phyloP scores from a whole-genome alignment of 1,140 invertebrate genomes.

The Drosophila eugracilis region DNA sequence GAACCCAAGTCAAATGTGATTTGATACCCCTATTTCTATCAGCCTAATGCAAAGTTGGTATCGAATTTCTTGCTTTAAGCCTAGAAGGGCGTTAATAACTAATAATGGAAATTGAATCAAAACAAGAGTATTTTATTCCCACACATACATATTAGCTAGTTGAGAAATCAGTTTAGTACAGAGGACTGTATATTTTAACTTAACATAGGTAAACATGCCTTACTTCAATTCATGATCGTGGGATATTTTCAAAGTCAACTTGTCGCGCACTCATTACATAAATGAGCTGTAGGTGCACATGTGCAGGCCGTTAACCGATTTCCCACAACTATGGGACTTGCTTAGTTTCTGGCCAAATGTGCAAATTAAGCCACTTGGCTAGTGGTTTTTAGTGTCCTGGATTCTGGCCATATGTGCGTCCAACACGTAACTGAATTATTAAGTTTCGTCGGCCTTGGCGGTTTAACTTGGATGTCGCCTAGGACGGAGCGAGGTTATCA shows the following conservation, averaged over 20 bases:
- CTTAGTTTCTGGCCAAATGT: slow-evolving; percentile 19
- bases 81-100: neutral
- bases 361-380: slow-evolving; percentile 16
- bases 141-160: too few species aligned
- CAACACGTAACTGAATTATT: slow-evolving; percentile 63
- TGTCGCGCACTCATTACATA: slow-evolving; percentile 24
- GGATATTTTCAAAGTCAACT: neutral
- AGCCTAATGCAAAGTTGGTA: neutral
- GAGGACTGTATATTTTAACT: too few species aligned
- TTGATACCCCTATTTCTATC: neutral
- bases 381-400: slow-evolving; percentile 28
- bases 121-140: too few species aligned
- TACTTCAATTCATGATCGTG: neutral
- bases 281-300: slow-evolving; percentile 34
- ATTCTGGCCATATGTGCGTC: slow-evolving; percentile 55
- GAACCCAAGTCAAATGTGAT: too few species aligned
- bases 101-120: too few species aligned
- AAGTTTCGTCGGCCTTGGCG: slow-evolving; percentile 54
- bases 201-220: too few species aligned
- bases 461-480: slow-evolving; percentile 29
- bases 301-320: slow-evolving; percentile 34
- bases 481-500: slow-evolving; percentile 50
- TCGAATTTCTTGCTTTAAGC: neutral
- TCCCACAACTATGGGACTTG: slow-evolving; percentile 20
- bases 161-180: too few species aligned